Conservation (phyloP, 2,888 invertebrate species). For the Bedellia somnulentella region DNA sequence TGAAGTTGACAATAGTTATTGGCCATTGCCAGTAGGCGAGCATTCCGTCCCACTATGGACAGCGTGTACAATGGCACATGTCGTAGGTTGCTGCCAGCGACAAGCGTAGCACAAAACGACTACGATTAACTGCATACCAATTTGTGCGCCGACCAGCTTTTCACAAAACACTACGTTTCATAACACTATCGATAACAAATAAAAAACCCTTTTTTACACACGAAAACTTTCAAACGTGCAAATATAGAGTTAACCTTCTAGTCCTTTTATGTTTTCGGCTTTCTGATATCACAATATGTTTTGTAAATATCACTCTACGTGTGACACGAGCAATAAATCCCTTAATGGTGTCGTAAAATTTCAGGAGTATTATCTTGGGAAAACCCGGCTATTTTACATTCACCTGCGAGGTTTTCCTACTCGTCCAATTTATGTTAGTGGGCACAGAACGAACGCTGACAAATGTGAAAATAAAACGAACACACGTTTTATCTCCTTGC, state of each 20-base stretch:
- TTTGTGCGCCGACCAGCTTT: too few relatives aligned
- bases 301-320: conserved; percentile 38
- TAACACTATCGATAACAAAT: too few relatives aligned
- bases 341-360: conserved; percentile 59
- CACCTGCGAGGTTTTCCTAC: conserved; percentile 58
- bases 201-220: too few relatives aligned
- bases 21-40: conserved; percentile 17
- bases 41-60: background rate
- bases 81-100: conserved; percentile 13
- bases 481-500: conserved; percentile 55
- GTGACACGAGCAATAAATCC: conserved; percentile 55
- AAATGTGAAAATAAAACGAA: conserved; percentile 61
- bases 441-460: conserved; percentile 61
- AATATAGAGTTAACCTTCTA: too few relatives aligned
- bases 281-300: too few relatives aligned
- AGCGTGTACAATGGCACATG: conserved; percentile 9
- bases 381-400: conserved; percentile 59
- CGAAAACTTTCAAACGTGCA: too few relatives aligned
- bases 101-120: conserved; percentile 2
- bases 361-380: conserved; percentile 56
- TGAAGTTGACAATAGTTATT: conserved; percentile 39
- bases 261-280: too few relatives aligned
- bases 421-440: conserved; percentile 61
- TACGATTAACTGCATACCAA: too few relatives aligned
- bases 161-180: too few relatives aligned